Conservation (phyloP, 2,797 vertebrate species). For the Cossypha niveicapilla region DNA sequence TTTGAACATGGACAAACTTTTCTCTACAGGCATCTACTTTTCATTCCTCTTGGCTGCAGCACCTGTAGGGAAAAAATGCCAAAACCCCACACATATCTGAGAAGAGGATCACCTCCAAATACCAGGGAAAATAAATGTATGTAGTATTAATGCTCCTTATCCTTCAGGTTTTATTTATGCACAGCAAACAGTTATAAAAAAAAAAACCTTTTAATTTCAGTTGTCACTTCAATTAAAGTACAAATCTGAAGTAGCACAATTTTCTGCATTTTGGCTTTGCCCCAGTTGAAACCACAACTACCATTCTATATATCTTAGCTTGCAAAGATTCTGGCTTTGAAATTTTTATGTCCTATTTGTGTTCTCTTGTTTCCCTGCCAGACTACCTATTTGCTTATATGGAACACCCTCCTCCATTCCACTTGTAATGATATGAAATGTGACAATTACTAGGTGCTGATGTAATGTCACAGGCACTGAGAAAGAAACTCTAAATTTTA, state of each 20-base stretch:
- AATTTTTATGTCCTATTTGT: slow-evolving; percentile 36
- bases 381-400: slow-evolving; percentile 10
- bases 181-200: slow-evolving; percentile 2
- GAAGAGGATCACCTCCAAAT: neutral
- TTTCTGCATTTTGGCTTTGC: slow-evolving; percentile 45
- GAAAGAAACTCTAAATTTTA: neutral
- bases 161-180: neutral
- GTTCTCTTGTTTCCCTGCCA: neutral
- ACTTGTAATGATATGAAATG: neutral
- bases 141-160: neutral
- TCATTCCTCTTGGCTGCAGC: neutral
- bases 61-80: neutral
- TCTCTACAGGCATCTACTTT: neutral
- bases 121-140: neutral
- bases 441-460: neutral
- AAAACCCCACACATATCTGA: neutral
- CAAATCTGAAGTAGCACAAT: slow-evolving; percentile 5
- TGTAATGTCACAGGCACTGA: neutral
- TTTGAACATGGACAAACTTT: neutral
- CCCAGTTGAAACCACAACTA: slow-evolving; percentile 18
- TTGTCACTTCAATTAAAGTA: slow-evolving; percentile 35
- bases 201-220: slow-evolving; percentile 3
- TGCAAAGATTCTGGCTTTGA: neutral
- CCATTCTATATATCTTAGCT: slow-evolving; percentile 27
- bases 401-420: neutral